Conservation (phyloP, 2,797 vertebrate species). For the Cottoperca gobio region DNA sequence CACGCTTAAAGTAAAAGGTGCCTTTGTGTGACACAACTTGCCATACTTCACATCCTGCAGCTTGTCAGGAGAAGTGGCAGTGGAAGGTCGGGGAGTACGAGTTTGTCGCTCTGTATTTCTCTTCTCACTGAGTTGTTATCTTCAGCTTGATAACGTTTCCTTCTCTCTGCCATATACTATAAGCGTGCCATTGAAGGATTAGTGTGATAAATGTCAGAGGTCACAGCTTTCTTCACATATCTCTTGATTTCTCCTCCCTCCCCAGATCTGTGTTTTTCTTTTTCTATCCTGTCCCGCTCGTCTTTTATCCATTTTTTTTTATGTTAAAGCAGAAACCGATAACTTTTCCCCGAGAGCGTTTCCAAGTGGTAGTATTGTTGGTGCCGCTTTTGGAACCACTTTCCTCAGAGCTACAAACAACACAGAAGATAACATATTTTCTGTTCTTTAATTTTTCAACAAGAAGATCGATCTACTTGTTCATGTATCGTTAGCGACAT, state of each 20-base stretch:
- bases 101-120: slow-evolving; percentile 11
- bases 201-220: slow-evolving; percentile 52
- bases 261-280: slow-evolving; percentile 2
- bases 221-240: slow-evolving; percentile 7
- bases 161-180: slow-evolving; percentile 14
- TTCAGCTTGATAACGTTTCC: slow-evolving; percentile 25
- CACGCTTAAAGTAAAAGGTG: neutral
- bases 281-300: neutral
- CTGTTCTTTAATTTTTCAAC: too few species aligned
- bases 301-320: slow-evolving; percentile 26
- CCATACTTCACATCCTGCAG: slow-evolving; percentile 14
- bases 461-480: too few species aligned
- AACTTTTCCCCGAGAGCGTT: too few species aligned
- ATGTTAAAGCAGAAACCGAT: neutral
- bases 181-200: slow-evolving; percentile 42
- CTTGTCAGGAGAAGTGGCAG: slow-evolving; percentile 15
- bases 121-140: slow-evolving; percentile 33
- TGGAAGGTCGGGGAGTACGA: neutral
- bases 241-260: neutral
- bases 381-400: too few species aligned
- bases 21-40: neutral
- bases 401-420: too few species aligned
- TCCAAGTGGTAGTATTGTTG: too few species aligned
- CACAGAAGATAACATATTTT: too few species aligned
- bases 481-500: too few species aligned